These are phyloP conservation scores for Probaryconus sp. DNA, from an alignment of 1,140 invertebrate genomes.

Conservation along the genomic window DNA sequence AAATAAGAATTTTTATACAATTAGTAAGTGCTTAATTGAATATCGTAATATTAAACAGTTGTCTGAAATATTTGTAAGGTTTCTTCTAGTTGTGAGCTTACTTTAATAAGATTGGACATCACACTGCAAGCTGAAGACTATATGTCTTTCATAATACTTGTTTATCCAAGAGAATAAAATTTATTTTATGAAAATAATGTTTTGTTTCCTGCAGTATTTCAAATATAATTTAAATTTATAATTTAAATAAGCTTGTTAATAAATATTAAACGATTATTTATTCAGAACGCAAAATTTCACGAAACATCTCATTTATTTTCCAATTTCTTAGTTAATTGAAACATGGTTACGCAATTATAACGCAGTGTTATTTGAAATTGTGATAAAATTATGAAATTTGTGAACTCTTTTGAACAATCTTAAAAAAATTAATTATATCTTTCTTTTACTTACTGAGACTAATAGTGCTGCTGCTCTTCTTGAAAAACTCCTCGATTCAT, in stretches of 20 bases:
- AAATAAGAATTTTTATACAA: slow-evolving; percentile 26
- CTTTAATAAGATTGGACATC: slow-evolving; percentile 56
- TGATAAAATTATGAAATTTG: too few species aligned
- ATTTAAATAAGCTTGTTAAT: too few species aligned
- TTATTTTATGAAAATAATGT: slow-evolving; percentile 9
- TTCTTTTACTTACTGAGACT: slow-evolving; percentile 81
- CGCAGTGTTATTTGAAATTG: too few species aligned
- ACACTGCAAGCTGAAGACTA: slow-evolving; percentile 30
- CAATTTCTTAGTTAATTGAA: too few species aligned
- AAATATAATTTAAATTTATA: too few species aligned
- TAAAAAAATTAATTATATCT: too few species aligned
- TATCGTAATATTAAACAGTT: slow-evolving; percentile 50
- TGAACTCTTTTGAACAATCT: too few species aligned
- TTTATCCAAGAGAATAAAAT: slow-evolving; percentile 40
- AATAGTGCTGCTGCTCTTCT: slow-evolving; percentile 81
- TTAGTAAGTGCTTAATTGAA: slow-evolving; percentile 41
- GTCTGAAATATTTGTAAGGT: slow-evolving; percentile 57
- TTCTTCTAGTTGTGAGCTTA: slow-evolving; percentile 31
- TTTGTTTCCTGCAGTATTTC: too few species aligned
- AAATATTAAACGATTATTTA: too few species aligned
- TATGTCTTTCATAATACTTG: slow-evolving; percentile 40
- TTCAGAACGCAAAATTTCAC: too few species aligned
- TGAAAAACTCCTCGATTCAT: slow-evolving; percentile 80
- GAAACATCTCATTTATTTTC: too few species aligned
- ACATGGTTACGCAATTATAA: too few species aligned